phyloP scores from a whole-genome alignment of 2,113 vertebrate species.

The Sorex araneus region DNA sequence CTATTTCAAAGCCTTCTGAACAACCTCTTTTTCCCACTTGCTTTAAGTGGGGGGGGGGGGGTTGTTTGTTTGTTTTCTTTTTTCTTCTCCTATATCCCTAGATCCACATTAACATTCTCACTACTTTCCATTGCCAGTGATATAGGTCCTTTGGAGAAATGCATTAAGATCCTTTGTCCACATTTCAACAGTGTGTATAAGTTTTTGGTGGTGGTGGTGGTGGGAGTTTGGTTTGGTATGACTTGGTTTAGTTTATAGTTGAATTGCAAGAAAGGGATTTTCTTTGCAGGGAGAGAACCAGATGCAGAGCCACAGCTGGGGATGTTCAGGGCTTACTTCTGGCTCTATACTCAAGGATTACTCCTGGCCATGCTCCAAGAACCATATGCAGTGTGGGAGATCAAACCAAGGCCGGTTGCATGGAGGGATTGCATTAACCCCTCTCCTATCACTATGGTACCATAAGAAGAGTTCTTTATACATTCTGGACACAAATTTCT shows the following conservation, averaged over 20 bases:
- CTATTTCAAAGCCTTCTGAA: not conserved
- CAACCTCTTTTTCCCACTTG: not conserved
- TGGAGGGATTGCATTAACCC: no score
- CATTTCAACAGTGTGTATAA: not conserved
- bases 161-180: not conserved
- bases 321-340: no score
- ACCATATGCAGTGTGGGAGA: no score
- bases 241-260: no score
- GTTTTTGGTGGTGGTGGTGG: not conserved
- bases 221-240: not conserved
- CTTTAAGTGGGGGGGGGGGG: not conserved
- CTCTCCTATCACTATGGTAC: no score
- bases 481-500: not conserved
- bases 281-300: no score
- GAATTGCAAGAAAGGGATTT: no score
- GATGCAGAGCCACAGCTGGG: no score
- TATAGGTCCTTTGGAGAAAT: not conserved
- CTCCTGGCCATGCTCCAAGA: no score
- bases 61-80: not conserved
- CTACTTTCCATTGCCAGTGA: not conserved
- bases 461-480: not conserved
- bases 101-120: not conserved
- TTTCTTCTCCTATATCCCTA: not conserved
- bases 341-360: no score
- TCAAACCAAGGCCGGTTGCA: no score